Evolutionary conservation across 2,113 vertebrate genomes (phyloP).

Genomic region (Python bivittatus): DNA sequence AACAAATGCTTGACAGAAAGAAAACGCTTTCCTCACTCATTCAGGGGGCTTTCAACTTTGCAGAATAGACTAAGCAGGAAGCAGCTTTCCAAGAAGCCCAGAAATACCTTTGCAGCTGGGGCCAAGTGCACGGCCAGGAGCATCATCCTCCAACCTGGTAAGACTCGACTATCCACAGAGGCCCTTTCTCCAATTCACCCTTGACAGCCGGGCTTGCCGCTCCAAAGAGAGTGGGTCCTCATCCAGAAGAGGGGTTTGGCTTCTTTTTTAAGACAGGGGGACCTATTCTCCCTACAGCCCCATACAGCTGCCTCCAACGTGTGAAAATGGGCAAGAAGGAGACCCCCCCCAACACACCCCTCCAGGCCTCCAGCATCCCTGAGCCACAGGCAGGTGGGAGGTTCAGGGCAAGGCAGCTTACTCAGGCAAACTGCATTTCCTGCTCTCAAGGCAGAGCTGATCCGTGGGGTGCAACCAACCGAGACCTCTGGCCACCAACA

Average conservation of each 20-base stretch:
- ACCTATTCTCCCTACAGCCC: no score
- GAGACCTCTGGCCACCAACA: not conserved
- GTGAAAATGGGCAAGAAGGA: not conserved
- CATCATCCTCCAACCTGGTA: not conserved
- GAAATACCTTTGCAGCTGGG: not conserved
- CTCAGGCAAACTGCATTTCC: not conserved
- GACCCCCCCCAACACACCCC: not conserved
- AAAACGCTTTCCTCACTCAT: not conserved
- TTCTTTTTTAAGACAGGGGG: not conserved
- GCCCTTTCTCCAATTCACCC: not conserved
- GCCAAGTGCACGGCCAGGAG: not conserved
- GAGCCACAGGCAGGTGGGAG: not conserved
- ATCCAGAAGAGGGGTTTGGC: rapidly evolving
- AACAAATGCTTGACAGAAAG: not conserved
- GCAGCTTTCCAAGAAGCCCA: not conserved
- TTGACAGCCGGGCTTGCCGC: not conserved
- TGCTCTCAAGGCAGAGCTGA: not conserved
- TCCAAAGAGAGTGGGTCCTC: not conserved
- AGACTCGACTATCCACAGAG: not conserved
- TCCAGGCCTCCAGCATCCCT: no score
- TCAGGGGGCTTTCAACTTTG: not conserved
- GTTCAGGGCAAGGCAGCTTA: not conserved
- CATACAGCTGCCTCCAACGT: no score
- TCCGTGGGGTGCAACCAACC: not conserved
- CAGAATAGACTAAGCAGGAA: not conserved